Evolutionary conservation across 2,888 invertebrate species (phyloP), one percentile per base, ranked within the genome.

Genomic region (Malachius bipustulatus): DNA sequence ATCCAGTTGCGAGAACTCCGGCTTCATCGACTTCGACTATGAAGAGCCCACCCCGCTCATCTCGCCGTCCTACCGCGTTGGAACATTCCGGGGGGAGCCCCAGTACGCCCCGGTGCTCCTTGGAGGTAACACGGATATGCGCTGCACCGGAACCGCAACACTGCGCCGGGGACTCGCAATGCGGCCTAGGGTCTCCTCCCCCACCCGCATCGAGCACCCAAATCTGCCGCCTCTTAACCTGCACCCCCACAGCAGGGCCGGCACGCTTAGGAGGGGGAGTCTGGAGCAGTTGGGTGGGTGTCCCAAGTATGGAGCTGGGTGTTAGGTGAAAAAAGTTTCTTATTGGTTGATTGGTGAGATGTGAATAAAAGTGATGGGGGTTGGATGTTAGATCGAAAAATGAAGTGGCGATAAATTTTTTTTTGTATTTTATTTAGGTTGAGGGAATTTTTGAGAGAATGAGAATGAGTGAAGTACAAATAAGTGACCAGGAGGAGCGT

Each of bases 161-260:
- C 62, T 69, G 14, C 59, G 70, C 26, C 64, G 69, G 4, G 62
- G 60, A 12, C 35, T 54, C 34, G 47, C 55, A 9, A 37, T 51
- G 4, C 67, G 84, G 32, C 81, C 83, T 0, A 62, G 76, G 13
- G 82, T 85, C 1, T 82, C 85, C 3, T 81, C 82, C 0, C 84
- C 85, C 0, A 83, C 83, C 1, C 70, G 81, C 46, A 83, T 85
- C 49, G 85, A 85, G 52, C 75, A 84, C 50, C 83, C 84, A 0
- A 84, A 85, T 54, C 59, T 82, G 37, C 82, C 85, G 4, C 82
- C 85, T 1, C 59, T 87, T 29, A 85, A 85, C 55, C 68, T 81
- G 15, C 67, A 71, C 50, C 71, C 73, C 11, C 68, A 52, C 34
- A 45, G 46, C 3, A 42, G n/a, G n/a, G n/a, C n/a, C n/a, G n/a